Base-by-base conservation (phyloP, 2,888 invertebrate genomes). In the Elysia crispata region DNA sequence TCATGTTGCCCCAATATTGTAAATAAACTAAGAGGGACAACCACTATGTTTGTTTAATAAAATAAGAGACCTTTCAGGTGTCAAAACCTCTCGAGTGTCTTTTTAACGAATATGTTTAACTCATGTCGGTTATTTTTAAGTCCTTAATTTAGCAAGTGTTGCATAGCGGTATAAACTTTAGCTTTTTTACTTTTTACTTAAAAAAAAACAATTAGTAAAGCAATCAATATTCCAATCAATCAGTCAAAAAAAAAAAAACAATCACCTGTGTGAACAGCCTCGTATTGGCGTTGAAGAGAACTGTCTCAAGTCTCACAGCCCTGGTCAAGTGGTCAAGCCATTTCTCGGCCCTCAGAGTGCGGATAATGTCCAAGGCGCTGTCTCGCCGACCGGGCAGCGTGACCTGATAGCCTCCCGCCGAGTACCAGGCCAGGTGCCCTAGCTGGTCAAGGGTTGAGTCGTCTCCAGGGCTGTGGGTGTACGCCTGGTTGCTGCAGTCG, bases 241-340 rank as follows among this genome's bases (percentile, higher is more conserved):
- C 3, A 41, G 11, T 41, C 41, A 41, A 41, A 41, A 3, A 3
- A 41, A n/a, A n/a, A n/a, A n/a, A n/a, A n/a, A n/a, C n/a, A n/a
- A n/a, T 54, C 54, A 62, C 62, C 31, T 75, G 62, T 31, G 62
- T 23, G 23, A 79, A 73, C 1, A 73, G 73, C 23, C 73, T n/a
- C 20, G 73, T 73, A 20, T 73, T 54, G 20, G 73, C n/a, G 33
- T 73, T 73, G 23, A 73, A 73, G 1, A 73, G 50, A 20, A 54
- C 28, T 1, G 50, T 18, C 28, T 73, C 73, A 11, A 76, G 31
- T 30, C 33, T 62, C 0, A 77, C 41, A 67, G 62, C 30, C 66
- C 77, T 25, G 64, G 72, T 60, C 28, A 62, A 64, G 62, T 54
- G 18, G 73, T 73, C 28, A 18, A 73, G 18, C 73, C 73, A 73